phyloP scores from a whole-genome alignment of 1,140 invertebrate genomes.

The Scaptomyza pallida region DNA sequence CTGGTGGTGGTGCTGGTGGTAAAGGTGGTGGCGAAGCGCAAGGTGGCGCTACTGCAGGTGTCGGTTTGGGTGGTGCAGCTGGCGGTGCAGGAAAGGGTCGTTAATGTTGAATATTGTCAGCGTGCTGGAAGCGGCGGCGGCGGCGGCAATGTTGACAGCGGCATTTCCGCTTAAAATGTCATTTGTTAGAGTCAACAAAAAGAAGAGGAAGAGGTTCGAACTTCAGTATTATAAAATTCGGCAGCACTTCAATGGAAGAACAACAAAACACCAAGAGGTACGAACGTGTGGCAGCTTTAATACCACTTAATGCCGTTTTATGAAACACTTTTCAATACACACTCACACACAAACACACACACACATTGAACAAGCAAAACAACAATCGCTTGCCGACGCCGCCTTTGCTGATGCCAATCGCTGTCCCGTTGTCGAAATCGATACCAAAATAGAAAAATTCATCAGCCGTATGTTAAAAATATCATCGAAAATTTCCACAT shows the following conservation, averaged over 20 bases:
- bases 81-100: conserved; percentile 10
- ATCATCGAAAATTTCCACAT: conserved; percentile 56
- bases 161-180: conserved; percentile 39
- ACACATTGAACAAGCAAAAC: too few species aligned
- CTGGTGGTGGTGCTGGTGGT: conserved; percentile 27
- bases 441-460: conserved; percentile 68
- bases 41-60: conserved; percentile 23
- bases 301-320: conserved; percentile 68
- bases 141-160: conserved; percentile 3
- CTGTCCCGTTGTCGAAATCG: conserved; percentile 20
- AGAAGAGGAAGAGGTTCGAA: neutral
- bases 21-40: conserved; percentile 32
- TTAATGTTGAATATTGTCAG: too few species aligned
- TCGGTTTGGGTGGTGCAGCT: conserved; percentile 18
- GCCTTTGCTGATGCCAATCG: conserved; percentile 9
- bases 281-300: conserved; percentile 58
- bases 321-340: conserved; percentile 37
- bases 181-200: conserved; percentile 1
- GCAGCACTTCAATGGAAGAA: conserved; percentile 56
- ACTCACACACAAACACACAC: neutral
- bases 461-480: conserved; percentile 69
- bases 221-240: conserved; percentile 28
- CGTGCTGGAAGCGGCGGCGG: neutral
- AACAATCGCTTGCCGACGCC: conserved; percentile 9
- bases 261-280: neutral